Conservation (phyloP, 2,888 invertebrate genomes). For the Amitus sp. region DNA sequence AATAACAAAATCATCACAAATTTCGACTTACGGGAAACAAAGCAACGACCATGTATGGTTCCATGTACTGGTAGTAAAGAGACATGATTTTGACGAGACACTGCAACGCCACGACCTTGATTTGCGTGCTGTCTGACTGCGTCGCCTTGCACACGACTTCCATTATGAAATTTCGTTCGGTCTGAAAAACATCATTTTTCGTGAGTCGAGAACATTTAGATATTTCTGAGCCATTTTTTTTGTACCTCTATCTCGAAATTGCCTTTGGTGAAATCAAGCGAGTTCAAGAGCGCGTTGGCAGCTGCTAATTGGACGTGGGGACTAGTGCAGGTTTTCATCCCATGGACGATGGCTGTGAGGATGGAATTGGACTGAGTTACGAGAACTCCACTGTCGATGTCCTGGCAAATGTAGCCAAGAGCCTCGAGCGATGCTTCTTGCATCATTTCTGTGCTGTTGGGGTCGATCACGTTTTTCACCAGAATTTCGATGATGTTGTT, state of each 20-base stretch:
- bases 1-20: no score
- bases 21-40: conserved; percentile 80
- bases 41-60: conserved; percentile 98
- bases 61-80: conserved; percentile 98
- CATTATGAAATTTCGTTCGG: conserved; percentile 99
- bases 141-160: conserved; percentile 99
- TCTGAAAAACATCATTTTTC: conserved; percentile 67
- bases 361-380: conserved; percentile 95
- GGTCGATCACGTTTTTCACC: conserved; percentile 90
- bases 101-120: conserved; percentile 96
- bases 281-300: conserved; percentile 95
- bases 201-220: no score
- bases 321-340: conserved; percentile 91
- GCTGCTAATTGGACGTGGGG: conserved; percentile 95
- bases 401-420: conserved; percentile 99
- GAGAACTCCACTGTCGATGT: conserved; percentile 93
- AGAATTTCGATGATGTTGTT: conserved; percentile 87
- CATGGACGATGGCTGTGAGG: conserved; percentile 97
- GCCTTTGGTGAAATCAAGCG: conserved; percentile 96
- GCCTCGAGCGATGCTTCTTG: conserved; percentile 98
- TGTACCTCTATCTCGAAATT: conserved; percentile 95
- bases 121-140: conserved; percentile 89
- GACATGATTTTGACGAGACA: conserved; percentile 99
- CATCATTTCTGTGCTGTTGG: conserved; percentile 89
- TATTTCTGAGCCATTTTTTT: not conserved